Evolutionary conservation across 2,888 invertebrate genomes (phyloP).

Genomic region (Leptothorax acervorum): DNA sequence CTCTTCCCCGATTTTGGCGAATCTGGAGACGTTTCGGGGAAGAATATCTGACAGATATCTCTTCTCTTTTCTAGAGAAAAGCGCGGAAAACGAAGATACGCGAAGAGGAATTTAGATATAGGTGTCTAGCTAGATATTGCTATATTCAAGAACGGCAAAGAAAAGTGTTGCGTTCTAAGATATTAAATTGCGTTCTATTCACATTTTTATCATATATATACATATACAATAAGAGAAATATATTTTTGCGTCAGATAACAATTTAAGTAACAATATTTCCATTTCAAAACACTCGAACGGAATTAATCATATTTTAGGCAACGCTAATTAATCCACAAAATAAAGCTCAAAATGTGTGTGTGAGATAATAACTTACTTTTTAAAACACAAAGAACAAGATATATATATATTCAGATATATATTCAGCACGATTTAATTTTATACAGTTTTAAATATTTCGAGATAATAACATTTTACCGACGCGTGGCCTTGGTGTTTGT

Average conservation of each 20-base stretch:
- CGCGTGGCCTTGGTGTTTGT: neutral
- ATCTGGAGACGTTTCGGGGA: constrained; percentile 5
- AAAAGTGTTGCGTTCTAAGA: neutral
- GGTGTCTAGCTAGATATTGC: neutral
- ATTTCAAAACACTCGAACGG: neutral
- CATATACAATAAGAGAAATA: neutral
- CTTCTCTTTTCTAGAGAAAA: constrained; percentile 38
- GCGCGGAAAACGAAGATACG: constrained; percentile 36
- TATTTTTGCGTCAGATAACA: neutral
- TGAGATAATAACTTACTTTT: neutral
- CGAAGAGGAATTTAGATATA: neutral
- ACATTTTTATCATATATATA: neutral
- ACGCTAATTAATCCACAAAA: neutral
- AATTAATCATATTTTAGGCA: neutral
- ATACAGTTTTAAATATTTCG: neutral
- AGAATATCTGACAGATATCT: constrained; percentile 17
- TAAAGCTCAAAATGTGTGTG: neutral
- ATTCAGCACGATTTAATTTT: neutral
- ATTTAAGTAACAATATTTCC: neutral
- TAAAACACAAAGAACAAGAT: neutral
- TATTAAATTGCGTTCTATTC: neutral
- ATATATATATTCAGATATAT: too few species aligned
- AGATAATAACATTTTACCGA: neutral
- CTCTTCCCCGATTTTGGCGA: neutral
- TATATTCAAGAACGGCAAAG: neutral